Base-by-base conservation (phyloP, 2,888 invertebrate genomes). In the Xanthostigma xanthostigma region DNA sequence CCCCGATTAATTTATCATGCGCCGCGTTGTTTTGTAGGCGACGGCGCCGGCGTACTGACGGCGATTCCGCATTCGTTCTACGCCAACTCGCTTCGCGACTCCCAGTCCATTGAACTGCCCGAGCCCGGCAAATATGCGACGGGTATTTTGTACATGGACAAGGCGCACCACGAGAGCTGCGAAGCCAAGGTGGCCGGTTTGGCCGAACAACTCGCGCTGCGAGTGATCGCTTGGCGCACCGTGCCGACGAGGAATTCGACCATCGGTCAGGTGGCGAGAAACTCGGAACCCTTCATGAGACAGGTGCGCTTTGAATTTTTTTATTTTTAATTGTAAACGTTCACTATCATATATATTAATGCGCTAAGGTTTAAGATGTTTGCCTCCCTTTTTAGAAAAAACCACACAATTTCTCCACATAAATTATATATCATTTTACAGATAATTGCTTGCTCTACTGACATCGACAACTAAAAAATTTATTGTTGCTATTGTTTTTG, bases 41-140 rank as follows among this genome's bases (percentile, higher is more conserved):
- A 98, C 69, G 98, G 98, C 53, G 97, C 98, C 53, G 98, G 98
- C 49, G 90, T 97, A 52, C 77, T 97, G 63, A 88, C 91, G 54
- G 93, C 94, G 60, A 95, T 98, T 64, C 98, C 98, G 41, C 95
- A 98, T 68, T 81, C 83, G 60, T 84, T 94, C 66, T 98, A 96
- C 71, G 75, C 79, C 56, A 81, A 84, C 58, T 81, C 84, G 64
- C 76, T 93, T 11, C 42, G 43, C 13, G 40, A 36, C 10, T 42
- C 42, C 10, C 48, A 42, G 27, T 35, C 43, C 58, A 75, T 94
- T 51, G 79, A 81, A 55, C 72, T 98, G 58, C 97, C 98, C 9
- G 77, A 81, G 14, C 78, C 81, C 59, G 96, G 95, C 5, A 75
- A 79, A 56, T 98, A 97, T 72, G 97, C 96, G 47, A 96, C 96